Conservation (phyloP, 2,113 vertebrate species). For the Cryptomyrus ogoouensis region DNA sequence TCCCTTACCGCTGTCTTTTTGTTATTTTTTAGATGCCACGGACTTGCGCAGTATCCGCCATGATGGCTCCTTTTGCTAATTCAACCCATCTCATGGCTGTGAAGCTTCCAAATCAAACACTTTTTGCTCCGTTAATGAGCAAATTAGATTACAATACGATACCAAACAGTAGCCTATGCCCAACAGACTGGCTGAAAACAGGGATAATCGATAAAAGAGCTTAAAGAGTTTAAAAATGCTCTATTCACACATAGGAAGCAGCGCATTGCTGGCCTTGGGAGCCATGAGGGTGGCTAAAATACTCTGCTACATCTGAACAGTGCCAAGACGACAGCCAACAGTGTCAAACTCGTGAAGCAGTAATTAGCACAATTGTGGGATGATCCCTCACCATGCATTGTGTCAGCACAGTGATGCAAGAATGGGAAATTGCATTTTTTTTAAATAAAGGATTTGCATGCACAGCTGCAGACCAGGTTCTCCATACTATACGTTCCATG, state of each 20-base stretch:
- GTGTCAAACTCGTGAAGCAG: not conserved
- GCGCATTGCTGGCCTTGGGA: not conserved
- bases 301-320: not conserved
- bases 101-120: not conserved
- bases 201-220: not conserved
- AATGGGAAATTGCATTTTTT: conserved; percentile 1
- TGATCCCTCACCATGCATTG: not conserved
- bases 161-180: not conserved
- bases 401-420: not conserved
- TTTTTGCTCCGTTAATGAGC: not conserved
- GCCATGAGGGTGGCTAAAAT: not conserved
- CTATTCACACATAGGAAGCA: not conserved
- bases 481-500: not conserved
- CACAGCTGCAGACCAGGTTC: not conserved
- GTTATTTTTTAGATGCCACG: not conserved
- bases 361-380: conserved; percentile 2
- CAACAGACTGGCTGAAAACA: not conserved
- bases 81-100: not conserved
- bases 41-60: not conserved
- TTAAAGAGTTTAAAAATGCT: not conserved
- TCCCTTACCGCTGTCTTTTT: not conserved
- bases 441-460: not conserved
- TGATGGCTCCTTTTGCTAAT: not conserved
- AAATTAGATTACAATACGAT: not conserved
- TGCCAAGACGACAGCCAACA: not conserved